These are phyloP conservation scores for Helogale parvula DNA, from an alignment of 2,113 vertebrate species.

Conservation along the genomic window DNA sequence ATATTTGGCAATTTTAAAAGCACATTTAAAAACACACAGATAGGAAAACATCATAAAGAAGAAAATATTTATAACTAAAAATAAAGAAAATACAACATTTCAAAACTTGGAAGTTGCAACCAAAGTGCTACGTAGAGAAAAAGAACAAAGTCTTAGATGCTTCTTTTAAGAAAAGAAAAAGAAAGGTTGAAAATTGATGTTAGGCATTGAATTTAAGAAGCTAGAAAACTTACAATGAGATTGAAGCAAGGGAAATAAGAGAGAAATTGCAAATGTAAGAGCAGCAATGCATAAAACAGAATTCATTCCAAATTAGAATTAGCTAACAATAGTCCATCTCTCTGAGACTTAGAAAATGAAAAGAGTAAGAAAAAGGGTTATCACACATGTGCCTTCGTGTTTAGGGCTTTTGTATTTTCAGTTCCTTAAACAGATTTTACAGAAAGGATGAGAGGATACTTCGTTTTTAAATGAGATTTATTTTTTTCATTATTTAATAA, in stretches of 20 bases:
- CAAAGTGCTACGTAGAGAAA: neutral
- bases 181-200: neutral
- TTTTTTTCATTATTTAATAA: slow-evolving; percentile 33
- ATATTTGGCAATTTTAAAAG: slow-evolving; percentile 12
- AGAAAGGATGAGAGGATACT: neutral
- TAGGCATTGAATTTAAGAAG: neutral
- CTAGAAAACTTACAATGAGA: neutral
- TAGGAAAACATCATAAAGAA: neutral
- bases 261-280: neutral
- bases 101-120: neutral
- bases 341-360: neutral
- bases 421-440: neutral
- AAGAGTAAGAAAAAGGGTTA: neutral
- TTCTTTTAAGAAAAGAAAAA: slow-evolving; percentile 12
- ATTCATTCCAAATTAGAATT: neutral
- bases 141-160: neutral
- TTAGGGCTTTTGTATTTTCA: neutral
- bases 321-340: neutral
- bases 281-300: neutral
- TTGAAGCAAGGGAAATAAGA: neutral
- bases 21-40: neutral
- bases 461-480: slow-evolving; percentile 2
- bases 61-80: neutral
- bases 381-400: neutral
- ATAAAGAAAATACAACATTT: neutral